Percentiles rank a stretch among this genome's conserved stretches.
Evolutionary conservation across 2,888 invertebrate species (phyloP).

Genomic region (Tromatobia lineatoria): DNA sequence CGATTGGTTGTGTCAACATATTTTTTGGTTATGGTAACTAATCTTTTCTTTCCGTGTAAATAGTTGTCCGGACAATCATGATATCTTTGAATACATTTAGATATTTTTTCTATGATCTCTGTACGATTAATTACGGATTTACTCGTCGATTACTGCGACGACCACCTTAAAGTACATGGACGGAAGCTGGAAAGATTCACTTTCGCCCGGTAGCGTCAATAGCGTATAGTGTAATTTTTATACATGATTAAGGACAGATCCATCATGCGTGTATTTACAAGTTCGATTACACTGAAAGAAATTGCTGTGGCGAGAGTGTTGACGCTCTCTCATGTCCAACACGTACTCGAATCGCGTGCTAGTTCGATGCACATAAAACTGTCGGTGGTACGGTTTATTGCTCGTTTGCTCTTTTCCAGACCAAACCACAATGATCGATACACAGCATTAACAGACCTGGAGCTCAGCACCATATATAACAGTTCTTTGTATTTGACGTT

Average conservation of each 20-base stretch:
- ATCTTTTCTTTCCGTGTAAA: too few relatives aligned
- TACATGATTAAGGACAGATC: constrained; percentile 6
- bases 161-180: neutral
- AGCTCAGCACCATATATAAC: neutral
- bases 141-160: neutral
- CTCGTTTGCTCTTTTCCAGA: neutral
- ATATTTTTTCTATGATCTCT: too few relatives aligned
- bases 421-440: neutral
- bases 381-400: constrained; percentile 7
- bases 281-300: constrained; percentile 18
- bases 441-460: neutral
- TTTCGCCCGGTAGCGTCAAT: constrained; percentile 4
- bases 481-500: neutral
- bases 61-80: too few relatives aligned
- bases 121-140: too few relatives aligned
- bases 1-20: too few relatives aligned
- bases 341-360: neutral
- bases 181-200: constrained; percentile 7
- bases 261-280: constrained; percentile 7
- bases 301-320: constrained; percentile 22
- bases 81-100: too few relatives aligned
- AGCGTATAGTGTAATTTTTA: constrained; percentile 7
- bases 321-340: constrained; percentile 6
- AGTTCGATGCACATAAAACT: constrained; percentile 2
- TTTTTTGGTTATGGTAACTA: too few relatives aligned